Evolutionary conservation across 2,113 vertebrate genomes (phyloP).

Genomic region (Cnemophilus loriae): DNA sequence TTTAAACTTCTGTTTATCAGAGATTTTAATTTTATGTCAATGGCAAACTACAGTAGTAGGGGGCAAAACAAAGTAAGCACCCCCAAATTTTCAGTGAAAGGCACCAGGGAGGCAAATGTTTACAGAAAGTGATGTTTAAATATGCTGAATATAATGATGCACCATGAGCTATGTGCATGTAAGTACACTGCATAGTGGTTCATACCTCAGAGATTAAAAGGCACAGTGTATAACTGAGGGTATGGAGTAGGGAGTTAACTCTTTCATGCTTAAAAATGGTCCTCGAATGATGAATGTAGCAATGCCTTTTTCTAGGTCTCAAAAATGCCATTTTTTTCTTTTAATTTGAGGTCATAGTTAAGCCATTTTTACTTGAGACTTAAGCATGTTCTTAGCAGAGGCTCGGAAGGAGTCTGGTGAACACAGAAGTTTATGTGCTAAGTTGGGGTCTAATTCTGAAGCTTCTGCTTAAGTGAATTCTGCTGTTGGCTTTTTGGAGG

Average conservation of each 20-base stretch:
- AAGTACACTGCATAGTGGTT: not conserved
- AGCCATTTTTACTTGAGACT: not conserved
- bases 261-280: not conserved
- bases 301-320: not conserved
- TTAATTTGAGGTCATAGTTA: not conserved
- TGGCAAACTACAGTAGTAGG: not conserved
- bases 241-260: not conserved
- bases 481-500: not conserved
- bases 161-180: not conserved
- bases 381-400: not conserved
- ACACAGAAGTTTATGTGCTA: not conserved
- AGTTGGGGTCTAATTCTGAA: not conserved
- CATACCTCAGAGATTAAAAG: not conserved
- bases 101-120: not conserved
- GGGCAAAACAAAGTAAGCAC: not conserved
- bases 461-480: not conserved
- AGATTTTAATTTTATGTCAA: not conserved
- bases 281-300: not conserved
- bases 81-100: not conserved
- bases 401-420: not conserved
- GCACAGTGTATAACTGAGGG: not conserved
- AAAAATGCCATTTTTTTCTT: not conserved
- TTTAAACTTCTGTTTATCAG: not conserved
- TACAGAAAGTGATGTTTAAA: not conserved
- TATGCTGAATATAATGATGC: not conserved